A percentile compares a stretch with the other conserved stretches of the same genome.
Conservation (phyloP, 1,140 invertebrate species). For the Chironomus tepperi region DNA sequence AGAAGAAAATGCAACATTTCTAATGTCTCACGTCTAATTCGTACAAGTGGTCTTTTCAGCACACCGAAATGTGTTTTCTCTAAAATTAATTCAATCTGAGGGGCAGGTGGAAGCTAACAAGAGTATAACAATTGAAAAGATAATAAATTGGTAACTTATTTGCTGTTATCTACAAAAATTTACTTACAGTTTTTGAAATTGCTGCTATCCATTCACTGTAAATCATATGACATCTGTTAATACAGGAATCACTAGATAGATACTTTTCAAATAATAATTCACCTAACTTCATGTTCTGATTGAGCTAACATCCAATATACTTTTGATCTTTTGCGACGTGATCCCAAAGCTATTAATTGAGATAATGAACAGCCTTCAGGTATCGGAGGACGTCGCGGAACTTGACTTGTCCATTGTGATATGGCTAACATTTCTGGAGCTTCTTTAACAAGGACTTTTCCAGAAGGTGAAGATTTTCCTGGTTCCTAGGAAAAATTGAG, state of each 20-base stretch:
- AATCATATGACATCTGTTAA: slow-evolving; percentile 16
- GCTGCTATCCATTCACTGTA: slow-evolving; percentile 59
- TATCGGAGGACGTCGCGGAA: slow-evolving; percentile 57
- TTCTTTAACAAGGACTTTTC: slow-evolving; percentile 53
- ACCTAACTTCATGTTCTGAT: slow-evolving; percentile 57
- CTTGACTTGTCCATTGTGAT: slow-evolving; percentile 60
- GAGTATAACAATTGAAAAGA: neutral
- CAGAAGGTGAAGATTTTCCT: slow-evolving; percentile 36
- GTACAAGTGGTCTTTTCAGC: slow-evolving; percentile 47
- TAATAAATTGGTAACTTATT: slow-evolving; percentile 25
- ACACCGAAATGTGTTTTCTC: slow-evolving; percentile 51
- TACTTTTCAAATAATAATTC: slow-evolving; percentile 29
- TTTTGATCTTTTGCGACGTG: slow-evolving; percentile 44
- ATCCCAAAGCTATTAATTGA: slow-evolving; percentile 63
- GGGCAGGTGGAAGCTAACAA: slow-evolving; percentile 45
- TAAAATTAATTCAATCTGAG: slow-evolving; percentile 50
- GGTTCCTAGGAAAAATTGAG: too few species aligned
- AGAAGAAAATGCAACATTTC: neutral
- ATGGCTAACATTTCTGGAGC: slow-evolving; percentile 70
- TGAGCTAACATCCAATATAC: slow-evolving; percentile 56
- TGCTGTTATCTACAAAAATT: too few species aligned
- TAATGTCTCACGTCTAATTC: slow-evolving; percentile 49
- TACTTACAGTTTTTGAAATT: slow-evolving; percentile 60
- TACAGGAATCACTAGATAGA: too few species aligned
- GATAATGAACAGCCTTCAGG: slow-evolving; percentile 54